Evolutionary conservation across 2,888 invertebrate species (phyloP).

Genomic region (Epistrophe grossulariae): DNA sequence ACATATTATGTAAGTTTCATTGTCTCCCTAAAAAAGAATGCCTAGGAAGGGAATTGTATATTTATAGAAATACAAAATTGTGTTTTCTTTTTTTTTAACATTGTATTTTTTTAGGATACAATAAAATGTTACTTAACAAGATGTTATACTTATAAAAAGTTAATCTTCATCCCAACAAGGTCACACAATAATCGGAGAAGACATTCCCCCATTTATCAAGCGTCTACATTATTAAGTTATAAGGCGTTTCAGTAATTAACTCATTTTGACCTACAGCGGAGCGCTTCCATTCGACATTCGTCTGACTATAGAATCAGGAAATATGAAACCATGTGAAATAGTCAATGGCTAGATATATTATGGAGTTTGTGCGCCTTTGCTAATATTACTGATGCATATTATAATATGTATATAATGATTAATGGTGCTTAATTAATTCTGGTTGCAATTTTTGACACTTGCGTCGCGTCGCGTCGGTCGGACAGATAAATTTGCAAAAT

Average conservation of each 20-base stretch:
- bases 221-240: background rate
- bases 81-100: too few species aligned
- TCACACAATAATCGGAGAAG: slow-evolving; percentile 11
- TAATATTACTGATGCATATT: background rate
- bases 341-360: slow-evolving; percentile 58
- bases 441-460: slow-evolving; percentile 68
- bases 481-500: slow-evolving; percentile 46
- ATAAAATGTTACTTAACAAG: too few species aligned
- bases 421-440: slow-evolving; percentile 70
- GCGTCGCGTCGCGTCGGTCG: slow-evolving; percentile 20
- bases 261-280: slow-evolving; percentile 53
- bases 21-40: too few species aligned
- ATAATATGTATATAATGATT: slow-evolving; percentile 52
- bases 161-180: background rate
- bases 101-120: too few species aligned
- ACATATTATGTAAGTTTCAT: too few species aligned
- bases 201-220: slow-evolving; percentile 25
- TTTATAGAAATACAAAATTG: too few species aligned
- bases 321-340: slow-evolving; percentile 66
- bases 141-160: too few species aligned
- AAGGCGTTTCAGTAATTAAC: slow-evolving; percentile 14
- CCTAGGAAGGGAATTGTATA: too few species aligned
- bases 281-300: slow-evolving; percentile 10
- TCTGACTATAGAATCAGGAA: slow-evolving; percentile 43
- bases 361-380: slow-evolving; percentile 19